Conservation (phyloP, 2,797 vertebrate species). For the Sphenodon punctatus region DNA sequence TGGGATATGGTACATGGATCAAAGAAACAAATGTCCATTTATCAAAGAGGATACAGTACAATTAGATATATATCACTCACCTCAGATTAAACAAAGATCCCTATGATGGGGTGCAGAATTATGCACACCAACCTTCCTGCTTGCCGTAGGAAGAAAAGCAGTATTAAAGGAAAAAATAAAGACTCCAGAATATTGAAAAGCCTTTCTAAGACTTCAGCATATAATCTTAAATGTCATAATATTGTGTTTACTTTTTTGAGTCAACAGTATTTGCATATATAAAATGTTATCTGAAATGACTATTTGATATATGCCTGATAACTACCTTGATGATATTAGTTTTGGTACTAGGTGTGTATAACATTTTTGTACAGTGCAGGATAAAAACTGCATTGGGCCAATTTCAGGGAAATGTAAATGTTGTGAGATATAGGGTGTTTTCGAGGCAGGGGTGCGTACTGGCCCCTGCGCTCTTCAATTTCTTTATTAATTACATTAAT, state of each 20-base stretch:
- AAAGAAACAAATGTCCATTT: slow-evolving; percentile 2
- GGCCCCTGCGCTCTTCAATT: no score
- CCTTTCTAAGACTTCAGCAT: not conserved
- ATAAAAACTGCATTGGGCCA: not conserved
- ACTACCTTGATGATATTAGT: not conserved
- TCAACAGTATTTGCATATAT: not conserved
- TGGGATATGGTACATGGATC: not conserved
- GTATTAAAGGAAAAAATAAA: not conserved
- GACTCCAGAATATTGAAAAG: not conserved
- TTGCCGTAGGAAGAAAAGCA: slow-evolving; percentile 13
- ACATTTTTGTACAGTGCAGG: not conserved
- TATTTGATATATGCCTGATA: not conserved
- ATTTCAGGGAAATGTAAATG: not conserved
- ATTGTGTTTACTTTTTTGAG: not conserved
- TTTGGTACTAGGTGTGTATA: not conserved
- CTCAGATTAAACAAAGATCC: slow-evolving; percentile 56
- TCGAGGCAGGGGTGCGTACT: no score
- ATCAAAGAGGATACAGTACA: slow-evolving; percentile 22
- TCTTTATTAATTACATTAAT: no score
- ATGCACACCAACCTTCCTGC: slow-evolving; percentile 15
- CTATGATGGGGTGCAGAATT: slow-evolving; percentile 31
- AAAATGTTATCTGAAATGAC: not conserved
- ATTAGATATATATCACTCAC: slow-evolving; percentile 30
- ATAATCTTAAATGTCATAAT: not conserved
- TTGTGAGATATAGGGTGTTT: not conserved